Evolutionary conservation across 2,888 invertebrate genomes (phyloP), one percentile per base, ranked within the genome.

Genomic region (Agriopis marginaria): DNA sequence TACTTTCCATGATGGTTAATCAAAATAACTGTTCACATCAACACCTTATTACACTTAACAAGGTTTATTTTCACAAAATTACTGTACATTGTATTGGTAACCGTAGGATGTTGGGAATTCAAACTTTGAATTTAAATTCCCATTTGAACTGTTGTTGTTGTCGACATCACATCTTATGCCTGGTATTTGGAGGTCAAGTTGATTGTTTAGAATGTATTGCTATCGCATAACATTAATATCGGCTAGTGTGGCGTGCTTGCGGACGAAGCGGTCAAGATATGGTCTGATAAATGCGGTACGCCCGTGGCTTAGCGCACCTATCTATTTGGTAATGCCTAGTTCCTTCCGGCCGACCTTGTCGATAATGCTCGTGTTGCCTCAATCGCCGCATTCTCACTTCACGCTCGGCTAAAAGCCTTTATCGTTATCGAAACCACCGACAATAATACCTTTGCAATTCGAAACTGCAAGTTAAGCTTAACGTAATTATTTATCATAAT

Each of bases 291-390:
- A 87, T 87, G 85, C 77, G 83, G 81, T 74, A 75, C 82, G 82
- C 80, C 82, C 77, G 82, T 80, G 79, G 82, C 81, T 83, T 84
- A 80, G 80, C 82, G 79, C 82, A 86, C 86, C 89, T 88, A 88
- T 89, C 88, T 89, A 84, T 89, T 91, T 86, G 86, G 88, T 89
- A 89, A 89, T 86, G 88, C 82, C 82, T 79, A 79, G 84, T 89
- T 90, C 85, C 89, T 91, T 93, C 92, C 92, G 89, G 88, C 76
- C 81, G 87, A 86, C 91, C 91, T 93, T 90, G 89, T 81, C 80
- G 77, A 80, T 83, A 86, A 83, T 82, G 83, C 74, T 77, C 73
- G 73, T 74, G 74, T 78, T 83, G 80, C 82, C 78, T 77, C 78
- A 77, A 73, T 68, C 65, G 72, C 68, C 63, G 65, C 71, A 73